phyloP scores from a whole-genome alignment of 1,140 invertebrate genomes.

The Rhynchophorus ferrugineus region DNA sequence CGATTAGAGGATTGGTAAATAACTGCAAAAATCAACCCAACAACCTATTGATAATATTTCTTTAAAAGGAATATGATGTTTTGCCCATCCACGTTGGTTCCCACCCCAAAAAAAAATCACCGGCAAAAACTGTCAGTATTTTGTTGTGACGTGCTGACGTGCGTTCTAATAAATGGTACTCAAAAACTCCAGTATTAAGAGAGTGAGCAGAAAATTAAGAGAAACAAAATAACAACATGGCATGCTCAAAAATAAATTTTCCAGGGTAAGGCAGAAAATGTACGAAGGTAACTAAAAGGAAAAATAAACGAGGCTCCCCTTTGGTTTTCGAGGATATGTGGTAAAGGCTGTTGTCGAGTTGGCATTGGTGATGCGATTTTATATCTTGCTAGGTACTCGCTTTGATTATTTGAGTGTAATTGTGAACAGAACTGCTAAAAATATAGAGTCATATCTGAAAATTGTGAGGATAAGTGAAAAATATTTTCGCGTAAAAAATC shows the following conservation, averaged over 20 bases:
- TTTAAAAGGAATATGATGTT: too few relatives aligned
- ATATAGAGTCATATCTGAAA: too few relatives aligned
- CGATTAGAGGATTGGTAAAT: too few relatives aligned
- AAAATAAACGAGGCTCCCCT: conserved; percentile 9
- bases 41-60: too few relatives aligned
- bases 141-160: conserved; percentile 36
- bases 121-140: conserved; percentile 20
- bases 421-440: too few relatives aligned
- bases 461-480: too few relatives aligned
- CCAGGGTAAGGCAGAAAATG: conserved; percentile 10
- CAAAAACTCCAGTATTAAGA: conserved; percentile 19
- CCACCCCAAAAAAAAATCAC: too few relatives aligned
- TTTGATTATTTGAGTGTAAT: too few relatives aligned
- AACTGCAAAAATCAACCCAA: too few relatives aligned
- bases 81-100: too few relatives aligned
- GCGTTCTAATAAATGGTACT: conserved; percentile 21
- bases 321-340: conserved; percentile 3
- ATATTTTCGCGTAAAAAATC: too few relatives aligned
- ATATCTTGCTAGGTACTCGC: too few relatives aligned
- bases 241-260: conserved; percentile 15
- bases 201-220: conserved; percentile 13
- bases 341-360: conserved; percentile 5
- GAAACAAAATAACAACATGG: conserved; percentile 10
- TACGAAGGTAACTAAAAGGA: conserved; percentile 12
- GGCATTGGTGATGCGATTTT: conserved; percentile 1